These are phyloP conservation scores for Bungarus multicinctus DNA, from an alignment of 2,113 vertebrate species.

Conservation along the genomic window DNA sequence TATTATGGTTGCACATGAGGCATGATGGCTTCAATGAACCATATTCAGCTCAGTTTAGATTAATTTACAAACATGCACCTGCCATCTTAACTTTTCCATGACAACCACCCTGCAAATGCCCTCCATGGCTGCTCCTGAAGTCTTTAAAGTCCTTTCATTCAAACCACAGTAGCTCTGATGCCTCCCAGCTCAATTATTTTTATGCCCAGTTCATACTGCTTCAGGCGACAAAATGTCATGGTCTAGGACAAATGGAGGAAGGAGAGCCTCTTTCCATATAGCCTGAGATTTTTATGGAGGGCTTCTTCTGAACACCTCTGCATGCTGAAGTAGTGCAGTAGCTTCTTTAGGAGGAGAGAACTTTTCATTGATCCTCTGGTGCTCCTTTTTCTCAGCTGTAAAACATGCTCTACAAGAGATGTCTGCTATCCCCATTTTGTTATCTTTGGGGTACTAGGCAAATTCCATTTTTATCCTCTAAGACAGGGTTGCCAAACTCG, in stretches of 20 bases:
- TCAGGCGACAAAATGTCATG: background rate
- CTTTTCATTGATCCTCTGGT: background rate
- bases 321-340: background rate
- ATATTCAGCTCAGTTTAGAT: background rate
- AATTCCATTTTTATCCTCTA: background rate
- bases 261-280: background rate
- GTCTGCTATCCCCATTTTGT: background rate
- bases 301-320: background rate
- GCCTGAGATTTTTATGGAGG: background rate
- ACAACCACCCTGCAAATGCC: background rate
- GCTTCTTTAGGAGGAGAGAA: background rate
- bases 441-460: background rate
- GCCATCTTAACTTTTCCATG: background rate
- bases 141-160: background rate
- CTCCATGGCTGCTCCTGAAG: background rate
- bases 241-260: background rate
- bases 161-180: background rate
- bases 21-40: background rate
- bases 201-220: background rate
- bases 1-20: background rate
- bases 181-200: background rate
- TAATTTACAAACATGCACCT: background rate
- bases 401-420: background rate
- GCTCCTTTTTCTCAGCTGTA: background rate
- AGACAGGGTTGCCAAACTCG: too few species aligned